Conservation (phyloP, 2,113 vertebrate genomes). For the Hemiscyllium ocellatum region DNA sequence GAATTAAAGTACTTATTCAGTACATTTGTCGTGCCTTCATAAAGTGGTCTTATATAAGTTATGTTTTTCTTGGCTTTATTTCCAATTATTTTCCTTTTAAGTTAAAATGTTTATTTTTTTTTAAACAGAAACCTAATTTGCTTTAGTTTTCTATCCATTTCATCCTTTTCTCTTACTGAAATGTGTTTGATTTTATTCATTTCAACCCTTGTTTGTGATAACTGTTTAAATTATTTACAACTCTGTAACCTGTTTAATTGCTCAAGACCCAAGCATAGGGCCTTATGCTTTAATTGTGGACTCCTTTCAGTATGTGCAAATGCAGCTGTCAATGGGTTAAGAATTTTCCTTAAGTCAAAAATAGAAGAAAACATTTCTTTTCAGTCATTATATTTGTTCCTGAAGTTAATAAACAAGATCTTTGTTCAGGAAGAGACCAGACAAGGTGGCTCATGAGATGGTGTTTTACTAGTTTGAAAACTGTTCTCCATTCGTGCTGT, state of each 20-base stretch:
- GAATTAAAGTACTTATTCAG: not conserved
- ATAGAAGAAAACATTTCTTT: not conserved
- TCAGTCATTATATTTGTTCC: constrained; percentile 53
- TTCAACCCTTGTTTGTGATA: not conserved
- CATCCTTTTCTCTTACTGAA: not conserved
- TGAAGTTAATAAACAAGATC: constrained; percentile 55
- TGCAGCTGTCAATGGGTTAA: constrained; percentile 1
- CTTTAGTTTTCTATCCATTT: not conserved
- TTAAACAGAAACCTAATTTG: not conserved
- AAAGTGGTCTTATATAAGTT: not conserved
- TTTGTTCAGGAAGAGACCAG: constrained; percentile 41
- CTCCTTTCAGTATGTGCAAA: not conserved
- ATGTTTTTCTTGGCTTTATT: not conserved
- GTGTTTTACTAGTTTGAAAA: not conserved
- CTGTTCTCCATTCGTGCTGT: not conserved
- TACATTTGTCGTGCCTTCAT: not conserved
- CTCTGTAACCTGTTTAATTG: not conserved
- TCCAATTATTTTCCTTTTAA: not conserved
- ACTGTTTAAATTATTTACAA: not conserved
- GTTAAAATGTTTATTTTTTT: not conserved
- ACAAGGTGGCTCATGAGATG: constrained; percentile 42
- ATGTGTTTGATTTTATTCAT: not conserved
- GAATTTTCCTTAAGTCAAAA: constrained; percentile 36
- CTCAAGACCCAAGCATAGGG: not conserved
- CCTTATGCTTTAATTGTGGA: not conserved